Conservation (phyloP, 1,140 invertebrate species). For the Hylyphantes graminicola region DNA sequence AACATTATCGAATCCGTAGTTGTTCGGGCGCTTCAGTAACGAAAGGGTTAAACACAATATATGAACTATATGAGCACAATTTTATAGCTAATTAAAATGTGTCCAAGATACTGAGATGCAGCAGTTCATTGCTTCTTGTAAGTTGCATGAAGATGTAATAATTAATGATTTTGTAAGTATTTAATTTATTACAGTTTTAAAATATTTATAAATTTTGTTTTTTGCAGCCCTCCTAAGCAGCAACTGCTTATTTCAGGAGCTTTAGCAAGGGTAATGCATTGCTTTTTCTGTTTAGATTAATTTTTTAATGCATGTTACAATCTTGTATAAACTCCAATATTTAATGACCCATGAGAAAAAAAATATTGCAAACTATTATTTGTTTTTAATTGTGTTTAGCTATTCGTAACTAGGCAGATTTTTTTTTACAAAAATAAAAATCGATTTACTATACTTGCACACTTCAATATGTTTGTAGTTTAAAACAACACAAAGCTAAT, state of each 20-base stretch:
- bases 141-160: too few species aligned
- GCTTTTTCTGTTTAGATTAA: neutral
- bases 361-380: neutral
- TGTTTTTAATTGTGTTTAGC: neutral
- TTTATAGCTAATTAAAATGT: too few species aligned
- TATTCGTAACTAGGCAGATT: neutral
- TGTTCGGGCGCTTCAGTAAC: too few species aligned
- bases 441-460: neutral
- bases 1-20: too few species aligned
- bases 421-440: neutral
- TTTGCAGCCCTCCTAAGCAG: constrained; percentile 77
- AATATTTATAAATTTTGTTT: constrained; percentile 28
- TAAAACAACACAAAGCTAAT: too few species aligned
- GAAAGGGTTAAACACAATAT: too few species aligned
- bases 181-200: neutral
- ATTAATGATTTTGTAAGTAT: too few species aligned
- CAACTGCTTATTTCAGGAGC: constrained; percentile 80
- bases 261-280: constrained; percentile 70
- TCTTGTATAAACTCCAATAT: neutral
- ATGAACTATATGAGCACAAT: too few species aligned
- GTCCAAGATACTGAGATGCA: too few species aligned
- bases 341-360: neutral
- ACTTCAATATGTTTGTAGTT: neutral
- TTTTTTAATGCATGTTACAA: neutral
- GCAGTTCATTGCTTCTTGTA: too few species aligned